Conservation (phyloP, 2,113 vertebrate species). For the Cariama cristata region DNA sequence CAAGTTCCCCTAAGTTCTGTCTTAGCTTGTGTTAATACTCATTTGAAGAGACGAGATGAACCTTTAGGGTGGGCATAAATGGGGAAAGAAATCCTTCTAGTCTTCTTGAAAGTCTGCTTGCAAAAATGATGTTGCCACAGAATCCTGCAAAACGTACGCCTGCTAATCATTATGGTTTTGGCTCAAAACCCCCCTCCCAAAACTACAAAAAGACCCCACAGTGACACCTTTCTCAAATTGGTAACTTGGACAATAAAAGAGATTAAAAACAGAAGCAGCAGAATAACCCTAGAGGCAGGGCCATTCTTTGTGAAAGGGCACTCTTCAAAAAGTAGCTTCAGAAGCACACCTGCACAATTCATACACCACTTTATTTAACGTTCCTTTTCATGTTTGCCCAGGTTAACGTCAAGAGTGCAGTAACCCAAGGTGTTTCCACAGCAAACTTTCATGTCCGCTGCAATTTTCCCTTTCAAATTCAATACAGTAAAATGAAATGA, state of each 20-base stretch:
- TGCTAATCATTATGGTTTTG: not conserved
- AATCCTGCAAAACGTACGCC: not conserved
- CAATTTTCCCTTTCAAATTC: slow-evolving; percentile 65
- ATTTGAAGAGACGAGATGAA: not conserved
- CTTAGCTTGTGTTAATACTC: not conserved
- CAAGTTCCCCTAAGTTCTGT: not conserved
- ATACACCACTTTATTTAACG: slow-evolving; percentile 16
- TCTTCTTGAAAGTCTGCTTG: not conserved
- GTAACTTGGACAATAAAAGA: not conserved
- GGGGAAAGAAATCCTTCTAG: not conserved
- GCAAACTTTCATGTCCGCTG: slow-evolving; percentile 43
- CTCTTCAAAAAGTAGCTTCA: slow-evolving; percentile 37
- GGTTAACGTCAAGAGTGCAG: slow-evolving; percentile 32
- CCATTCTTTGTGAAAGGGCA: not conserved
- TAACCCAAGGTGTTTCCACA: slow-evolving; percentile 21
- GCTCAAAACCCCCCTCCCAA: not conserved
- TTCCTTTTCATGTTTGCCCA: slow-evolving; percentile 45
- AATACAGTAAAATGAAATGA: slow-evolving; percentile 59
- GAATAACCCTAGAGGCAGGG: not conserved
- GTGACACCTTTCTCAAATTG: not conserved
- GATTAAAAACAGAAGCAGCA: not conserved
- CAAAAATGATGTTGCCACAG: not conserved
- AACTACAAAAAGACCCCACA: not conserved
- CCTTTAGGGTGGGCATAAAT: not conserved
- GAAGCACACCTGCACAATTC: slow-evolving; percentile 33